Evolutionary conservation across 1,140 invertebrate species (phyloP).

Genomic region (Cydia pomonella): DNA sequence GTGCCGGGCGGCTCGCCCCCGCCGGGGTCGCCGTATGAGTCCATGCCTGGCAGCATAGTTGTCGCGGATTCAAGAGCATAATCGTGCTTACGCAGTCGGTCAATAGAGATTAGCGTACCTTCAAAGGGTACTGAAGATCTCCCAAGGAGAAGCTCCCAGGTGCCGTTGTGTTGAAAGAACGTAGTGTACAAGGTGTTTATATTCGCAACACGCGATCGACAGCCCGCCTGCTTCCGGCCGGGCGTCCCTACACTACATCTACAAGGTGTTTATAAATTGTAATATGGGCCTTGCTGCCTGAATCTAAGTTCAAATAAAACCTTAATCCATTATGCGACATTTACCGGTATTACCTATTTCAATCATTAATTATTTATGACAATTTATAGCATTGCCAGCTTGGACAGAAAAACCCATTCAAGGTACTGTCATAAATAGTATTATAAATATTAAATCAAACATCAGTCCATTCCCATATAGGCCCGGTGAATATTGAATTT

Average conservation of each 20-base stretch:
- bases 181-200: too few relatives aligned
- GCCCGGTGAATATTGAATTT: neutral
- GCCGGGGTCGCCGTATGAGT: slow-evolving; percentile 71
- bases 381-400: neutral
- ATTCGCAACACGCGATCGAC: too few relatives aligned
- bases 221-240: too few relatives aligned
- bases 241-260: too few relatives aligned
- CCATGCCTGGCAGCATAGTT: slow-evolving; percentile 57
- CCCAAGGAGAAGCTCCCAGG: too few relatives aligned
- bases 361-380: neutral
- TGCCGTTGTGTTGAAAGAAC: too few relatives aligned
- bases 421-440: slow-evolving; percentile 1
- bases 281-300: neutral
- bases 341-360: neutral
- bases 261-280: too few relatives aligned
- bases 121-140: too few relatives aligned
- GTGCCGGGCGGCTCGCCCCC: slow-evolving; percentile 73
- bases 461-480: slow-evolving; percentile 9
- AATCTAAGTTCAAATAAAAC: neutral
- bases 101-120: too few relatives aligned
- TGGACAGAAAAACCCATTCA: neutral
- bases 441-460: neutral
- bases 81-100: too few relatives aligned
- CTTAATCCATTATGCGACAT: neutral
- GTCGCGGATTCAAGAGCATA: slow-evolving; percentile 18